Percentiles rank a stretch among this genome's conserved stretches.
Conservation (phyloP, 2,797 vertebrate species). For the Sarcophilus harrisii region DNA sequence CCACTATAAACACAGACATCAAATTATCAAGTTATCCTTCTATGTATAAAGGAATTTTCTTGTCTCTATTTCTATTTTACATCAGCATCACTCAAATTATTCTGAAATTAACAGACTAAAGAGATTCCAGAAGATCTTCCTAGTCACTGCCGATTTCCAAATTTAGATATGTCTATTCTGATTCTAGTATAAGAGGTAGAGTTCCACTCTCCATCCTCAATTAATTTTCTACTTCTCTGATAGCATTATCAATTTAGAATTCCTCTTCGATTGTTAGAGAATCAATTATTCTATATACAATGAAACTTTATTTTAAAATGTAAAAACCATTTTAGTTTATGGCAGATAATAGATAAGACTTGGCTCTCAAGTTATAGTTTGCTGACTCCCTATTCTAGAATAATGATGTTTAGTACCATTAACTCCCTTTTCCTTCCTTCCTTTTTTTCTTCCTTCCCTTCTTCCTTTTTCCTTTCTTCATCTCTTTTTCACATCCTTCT, state of each 20-base stretch:
- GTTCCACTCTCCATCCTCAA: not conserved
- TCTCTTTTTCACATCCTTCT: not conserved
- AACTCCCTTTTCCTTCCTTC: not conserved
- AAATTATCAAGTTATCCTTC: not conserved
- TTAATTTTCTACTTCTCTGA: not conserved
- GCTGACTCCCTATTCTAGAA: not conserved
- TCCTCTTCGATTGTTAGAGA: too few relatives aligned
- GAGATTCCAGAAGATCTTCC: not conserved
- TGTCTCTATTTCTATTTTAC: constrained; percentile 12
- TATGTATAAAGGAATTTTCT: not conserved
- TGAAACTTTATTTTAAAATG: not conserved
- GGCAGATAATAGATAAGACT: not conserved
- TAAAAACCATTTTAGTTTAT: not conserved
- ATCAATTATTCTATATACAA: not conserved
- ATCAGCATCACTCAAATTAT: not conserved
- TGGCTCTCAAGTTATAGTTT: not conserved
- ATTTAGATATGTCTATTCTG: not conserved
- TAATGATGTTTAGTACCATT: not conserved
- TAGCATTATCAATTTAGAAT: not conserved
- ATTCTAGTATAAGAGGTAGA: not conserved
- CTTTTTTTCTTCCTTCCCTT: not conserved
- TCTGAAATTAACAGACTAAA: not conserved
- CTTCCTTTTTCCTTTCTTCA: not conserved
- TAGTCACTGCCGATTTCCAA: constrained; percentile 24
- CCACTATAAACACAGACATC: constrained; percentile 25